Percentiles rank a stretch among this genome's conserved stretches.
Evolutionary conservation across 2,888 invertebrate species (phyloP).

Genomic region (Graphium colonna): DNA sequence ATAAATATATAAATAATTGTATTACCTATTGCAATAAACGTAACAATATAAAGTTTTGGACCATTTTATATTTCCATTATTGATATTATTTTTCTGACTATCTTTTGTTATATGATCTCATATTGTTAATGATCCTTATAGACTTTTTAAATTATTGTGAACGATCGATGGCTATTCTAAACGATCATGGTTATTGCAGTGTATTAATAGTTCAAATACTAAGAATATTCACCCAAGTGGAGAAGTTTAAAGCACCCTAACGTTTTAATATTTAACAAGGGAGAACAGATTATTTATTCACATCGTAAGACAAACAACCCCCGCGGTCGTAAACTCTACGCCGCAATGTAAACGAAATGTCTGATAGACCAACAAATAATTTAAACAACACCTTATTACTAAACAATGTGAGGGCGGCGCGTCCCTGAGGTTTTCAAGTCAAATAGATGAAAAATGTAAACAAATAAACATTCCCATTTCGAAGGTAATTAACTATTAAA

Average conservation of each 20-base stretch:
- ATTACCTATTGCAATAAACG: too few relatives aligned
- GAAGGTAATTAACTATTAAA: background rate
- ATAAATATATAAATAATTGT: too few relatives aligned
- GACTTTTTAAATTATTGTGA: background rate
- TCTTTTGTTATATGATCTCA: too few relatives aligned
- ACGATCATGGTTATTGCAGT: background rate
- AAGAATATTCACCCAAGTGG: background rate
- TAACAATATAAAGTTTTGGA: too few relatives aligned
- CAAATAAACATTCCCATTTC: constrained; percentile 19
- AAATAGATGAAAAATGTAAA: constrained; percentile 10
- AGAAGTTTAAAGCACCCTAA: background rate
- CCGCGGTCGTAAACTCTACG: constrained; percentile 55
- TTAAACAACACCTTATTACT: constrained; percentile 41
- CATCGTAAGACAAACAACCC: constrained; percentile 50
- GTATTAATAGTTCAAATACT: background rate
- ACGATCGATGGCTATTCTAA: background rate
- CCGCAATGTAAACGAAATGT: constrained; percentile 65
- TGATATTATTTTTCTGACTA: too few relatives aligned
- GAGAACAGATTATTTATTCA: constrained; percentile 69
- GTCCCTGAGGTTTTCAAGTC: constrained; percentile 5
- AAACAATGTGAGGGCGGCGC: constrained; percentile 21
- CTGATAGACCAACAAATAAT: constrained; percentile 57
- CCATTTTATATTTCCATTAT: too few relatives aligned
- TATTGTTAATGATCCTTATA: too few relatives aligned
- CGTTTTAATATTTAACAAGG: constrained; percentile 64